Base-by-base conservation (phyloP, 2,888 invertebrate genomes). In the Troides oblongomaculatus region DNA sequence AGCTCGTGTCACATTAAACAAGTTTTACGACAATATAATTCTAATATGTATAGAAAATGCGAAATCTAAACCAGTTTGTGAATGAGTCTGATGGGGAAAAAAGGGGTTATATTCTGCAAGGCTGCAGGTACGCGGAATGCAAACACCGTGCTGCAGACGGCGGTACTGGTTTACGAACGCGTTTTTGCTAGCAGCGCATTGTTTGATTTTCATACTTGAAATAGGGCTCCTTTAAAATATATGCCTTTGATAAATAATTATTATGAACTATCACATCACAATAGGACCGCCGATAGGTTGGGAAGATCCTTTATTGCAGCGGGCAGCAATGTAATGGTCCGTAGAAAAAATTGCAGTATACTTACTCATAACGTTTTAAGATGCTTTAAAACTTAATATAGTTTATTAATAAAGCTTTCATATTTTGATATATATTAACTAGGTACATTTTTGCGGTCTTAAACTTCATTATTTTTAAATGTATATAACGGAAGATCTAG, bases 71-170 rank as follows among this genome's bases (percentile, higher is more conserved):
- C 71, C 64, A 66, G 73, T 72, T 71, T 68, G 17, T 50, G 66
- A 78, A 84, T 81, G 76, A 75, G 81, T 84, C 83, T 57, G 77
- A 2, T 7, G 5, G 3, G 1, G 14, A 73, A 66, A 72, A 75
- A 73, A 81, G 79, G 81, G 84, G 81, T 79, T 75, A 60, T 71
- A 69, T 83, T 81, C 82, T 85, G 87, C 83, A 82, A 73, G 79
- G 71, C 71, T 79, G 80, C 83, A 89, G 89, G 84, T 85, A 85
- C 74, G 77, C 85, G 86, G 84, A 89, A 89, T 87, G 89, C 90
- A 84, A 87, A 89, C 84, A 76, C 71, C 53, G 82, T 74, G 85
- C 86, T 88, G 86, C 86, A 85, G 78, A 82, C 75, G 75, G 77
- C 75, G 68, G 74, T 85, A 83, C 88, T 67, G 79, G 88, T 88